Evolutionary conservation across 2,797 vertebrate genomes (phyloP), one percentile per base, ranked within the genome.

Genomic region (Chrysolophus pictus): DNA sequence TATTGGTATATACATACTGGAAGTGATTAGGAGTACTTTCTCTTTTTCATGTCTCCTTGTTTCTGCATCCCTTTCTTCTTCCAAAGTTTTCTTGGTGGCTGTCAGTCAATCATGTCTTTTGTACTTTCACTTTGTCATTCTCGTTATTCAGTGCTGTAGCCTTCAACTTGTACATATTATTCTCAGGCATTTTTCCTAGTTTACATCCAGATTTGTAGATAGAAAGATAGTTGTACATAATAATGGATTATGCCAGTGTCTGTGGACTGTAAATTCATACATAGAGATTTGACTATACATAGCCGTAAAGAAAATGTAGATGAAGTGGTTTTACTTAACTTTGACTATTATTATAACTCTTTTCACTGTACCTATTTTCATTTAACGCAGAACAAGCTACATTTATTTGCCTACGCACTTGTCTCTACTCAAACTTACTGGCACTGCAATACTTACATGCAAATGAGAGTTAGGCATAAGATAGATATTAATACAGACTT

Each of bases 11-110:
- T 90, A 85, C 72, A 22, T 88, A 77, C 79, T 85, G 67, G 74
- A 95, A 95, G 64, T 92, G 88, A 91, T 92, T 81, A 93, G 60
- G 68, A 81, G 92, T 84, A 42, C 37, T 93, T 88, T 42, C 69
- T 35, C 41, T 84, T 88, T 91, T 92, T 86, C 87, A 71, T 75
- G 68, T 55, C 73, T 91, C 44, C 76, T 90, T 88, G 64, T 58
- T 88, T 91, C 74, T 2, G 1, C 39, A 28, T 70, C 21, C 41
- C 33, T 75, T 74, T 71, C 55, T 62, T 49, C 65, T 81, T 93
- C 77, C 55, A 91, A 87, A 74, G 84, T 96, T 95, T 91, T 96
- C 92, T 91, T 87, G 91, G 75, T 62, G 51, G 35, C 19, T 95
- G 92, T 93, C 90, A 89, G 72, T 93, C 91, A 93, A 21, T 78